phyloP scores from a whole-genome alignment of 2,888 invertebrate genomes.

The Nysson spinosus region DNA sequence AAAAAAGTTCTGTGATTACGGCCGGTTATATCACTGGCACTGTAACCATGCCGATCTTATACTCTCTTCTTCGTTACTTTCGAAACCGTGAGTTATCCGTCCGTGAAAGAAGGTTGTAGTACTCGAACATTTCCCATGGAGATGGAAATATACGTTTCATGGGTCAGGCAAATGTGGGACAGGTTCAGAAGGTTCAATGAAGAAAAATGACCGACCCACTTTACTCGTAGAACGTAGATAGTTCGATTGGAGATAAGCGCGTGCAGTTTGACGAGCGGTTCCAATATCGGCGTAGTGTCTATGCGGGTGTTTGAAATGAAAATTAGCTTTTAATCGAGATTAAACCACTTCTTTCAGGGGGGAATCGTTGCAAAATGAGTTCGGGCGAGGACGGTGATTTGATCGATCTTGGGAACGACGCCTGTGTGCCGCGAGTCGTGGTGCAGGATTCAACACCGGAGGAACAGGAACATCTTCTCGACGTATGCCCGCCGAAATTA shows the following conservation, averaged over 20 bases:
- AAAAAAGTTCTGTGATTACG: too few species aligned
- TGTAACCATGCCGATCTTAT: too few species aligned
- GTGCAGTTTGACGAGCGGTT: not conserved
- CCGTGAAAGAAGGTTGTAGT: not conserved
- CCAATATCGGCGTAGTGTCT: not conserved
- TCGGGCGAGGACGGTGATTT: constrained; percentile 70
- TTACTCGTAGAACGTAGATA: constrained; percentile 11
- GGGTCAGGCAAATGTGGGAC: constrained; percentile 43
- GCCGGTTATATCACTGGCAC: too few species aligned
- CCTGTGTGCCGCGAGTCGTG: constrained; percentile 53
- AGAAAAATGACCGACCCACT: constrained; percentile 35
- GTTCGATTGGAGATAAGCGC: not conserved
- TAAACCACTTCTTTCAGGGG: constrained; percentile 25
- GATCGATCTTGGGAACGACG: constrained; percentile 70
- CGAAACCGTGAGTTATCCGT: not conserved
- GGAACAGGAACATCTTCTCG: constrained; percentile 74
- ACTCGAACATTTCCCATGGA: not conserved
- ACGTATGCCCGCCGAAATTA: constrained; percentile 73
- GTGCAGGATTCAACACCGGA: constrained; percentile 63
- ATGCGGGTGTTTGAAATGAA: too few species aligned
- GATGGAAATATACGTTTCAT: too few species aligned
- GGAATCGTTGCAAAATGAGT: constrained; percentile 60
- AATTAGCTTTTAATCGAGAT: constrained; percentile 1
- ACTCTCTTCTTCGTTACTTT: too few species aligned
- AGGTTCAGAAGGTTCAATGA: constrained; percentile 36